Base-by-base conservation (phyloP, 2,888 invertebrate species). In the Tetheella fluctuosa region DNA sequence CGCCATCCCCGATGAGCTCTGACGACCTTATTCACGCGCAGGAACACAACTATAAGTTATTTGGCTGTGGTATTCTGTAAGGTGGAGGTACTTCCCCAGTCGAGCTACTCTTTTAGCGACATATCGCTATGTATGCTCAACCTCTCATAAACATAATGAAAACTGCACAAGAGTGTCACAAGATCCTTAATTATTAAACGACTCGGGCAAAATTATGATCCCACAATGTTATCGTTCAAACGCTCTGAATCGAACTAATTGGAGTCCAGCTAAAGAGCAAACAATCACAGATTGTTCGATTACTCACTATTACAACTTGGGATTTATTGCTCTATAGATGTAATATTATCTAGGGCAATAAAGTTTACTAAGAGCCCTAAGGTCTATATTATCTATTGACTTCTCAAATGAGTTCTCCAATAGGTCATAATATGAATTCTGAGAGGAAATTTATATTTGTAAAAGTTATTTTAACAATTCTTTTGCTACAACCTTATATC, bases 291-390 rank as follows among this genome's bases (percentile, higher is more conserved):
- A 8, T 30, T 28, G 30, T 54, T 34, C 30, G 20, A 54, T 34
- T 34, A n/a, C 30, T 30, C n/a, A 12, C 30, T 30, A 15, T 34
- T 20, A 10, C 54, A 30, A 17, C 54, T 54, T 28, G n/a, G 8
- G 54, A 54, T 2, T 54, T 54, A 54, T 54, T 54, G 53, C 6
- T 8, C n/a, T 17, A 42, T 42, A 17, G 42, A 17, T 42, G 17
- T 1, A 42, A 17, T 42, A 34, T 34, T 54, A 30, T 53, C 53
- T 15, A 54, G 15, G 20, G n/a, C 5, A 54, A 20, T 25, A 1
- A 54, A 54, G 30, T 54, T 54, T 10, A 34, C n/a, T n/a, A 25
- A 28, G 54, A 42, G 7, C 54, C 34, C n/a, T n/a, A n/a, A n/a
- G 5, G 13, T 30, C 20, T 10, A 12, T 12, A 20, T 7, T 54